A percentile compares a stretch with the other conserved stretches of the same genome.
Conservation (phyloP, 2,113 vertebrate genomes). For the Bagarius yarrelli region DNA sequence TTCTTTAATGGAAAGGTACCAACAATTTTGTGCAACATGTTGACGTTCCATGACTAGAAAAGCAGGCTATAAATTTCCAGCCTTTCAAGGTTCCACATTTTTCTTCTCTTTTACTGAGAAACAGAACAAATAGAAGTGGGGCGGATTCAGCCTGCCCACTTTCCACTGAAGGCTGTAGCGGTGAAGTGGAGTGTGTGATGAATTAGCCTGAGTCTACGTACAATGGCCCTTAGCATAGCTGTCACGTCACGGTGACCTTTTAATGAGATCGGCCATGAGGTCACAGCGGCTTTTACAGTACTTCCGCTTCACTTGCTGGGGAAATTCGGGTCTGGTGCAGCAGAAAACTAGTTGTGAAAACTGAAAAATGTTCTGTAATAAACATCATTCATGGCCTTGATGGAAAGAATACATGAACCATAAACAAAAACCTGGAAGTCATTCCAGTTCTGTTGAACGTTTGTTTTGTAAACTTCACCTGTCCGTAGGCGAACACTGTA, state of each 20-base stretch:
- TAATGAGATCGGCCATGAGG: slow-evolving; percentile 18
- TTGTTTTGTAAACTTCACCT: slow-evolving; percentile 68
- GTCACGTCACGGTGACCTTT: slow-evolving; percentile 1
- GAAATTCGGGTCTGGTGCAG: background rate
- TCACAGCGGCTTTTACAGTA: slow-evolving; percentile 1
- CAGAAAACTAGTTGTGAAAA: background rate
- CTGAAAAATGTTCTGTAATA: background rate
- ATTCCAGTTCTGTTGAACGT: background rate
- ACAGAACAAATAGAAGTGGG: background rate
- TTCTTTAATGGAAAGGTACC: too few relatives aligned
- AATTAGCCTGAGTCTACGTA: background rate
- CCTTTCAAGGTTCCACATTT: background rate
- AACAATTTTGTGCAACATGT: too few relatives aligned
- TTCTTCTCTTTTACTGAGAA: background rate
- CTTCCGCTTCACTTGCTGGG: background rate
- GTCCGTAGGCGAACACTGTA: slow-evolving; percentile 92
- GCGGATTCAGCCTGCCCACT: background rate
- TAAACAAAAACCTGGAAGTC: background rate
- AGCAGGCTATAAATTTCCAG: background rate
- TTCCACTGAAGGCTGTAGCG: background rate
- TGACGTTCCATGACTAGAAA: background rate
- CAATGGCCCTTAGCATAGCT: slow-evolving; percentile 21
- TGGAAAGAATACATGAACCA: background rate
- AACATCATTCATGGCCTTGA: background rate
- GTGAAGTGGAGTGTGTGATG: slow-evolving; percentile 33